Base-by-base conservation (phyloP, 2,888 invertebrate genomes). In the Lacanobia wlatinum region DNA sequence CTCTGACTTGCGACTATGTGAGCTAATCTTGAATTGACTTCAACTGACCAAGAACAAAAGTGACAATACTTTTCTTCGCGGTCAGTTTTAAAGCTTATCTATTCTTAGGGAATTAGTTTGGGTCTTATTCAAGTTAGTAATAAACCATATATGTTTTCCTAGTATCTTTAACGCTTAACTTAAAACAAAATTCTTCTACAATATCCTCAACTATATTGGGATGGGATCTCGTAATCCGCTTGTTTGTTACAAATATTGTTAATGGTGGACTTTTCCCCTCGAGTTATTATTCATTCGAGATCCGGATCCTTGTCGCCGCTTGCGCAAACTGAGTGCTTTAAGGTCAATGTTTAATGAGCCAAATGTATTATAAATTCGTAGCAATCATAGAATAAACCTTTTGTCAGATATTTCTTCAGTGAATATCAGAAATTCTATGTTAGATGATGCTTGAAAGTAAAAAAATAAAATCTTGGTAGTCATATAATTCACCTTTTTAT, bases 191-290 rank as follows among this genome's bases (percentile, higher is more conserved):
- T 67, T 58, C 46, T 84, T 91, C 90, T 59, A 89, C 46, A 78
- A 76, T 70, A 88, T 88, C 82, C 56, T 58, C 48, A 69, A 83
- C 78, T 83, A 70, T 63, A 74, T 83, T 84, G 28, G 85, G 72
- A 76, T 83, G 85, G 83, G 80, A 80, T 86, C 84, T 83, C 74
- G 85, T 90, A 91, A 92, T 92, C 91, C 91, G 90, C 77, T 82
- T 76, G 78, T 91, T 90, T 87, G 87, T 81, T 81, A 82, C 87
- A 89, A 91, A 91, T 91, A 92, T 88, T 84, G 90, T 90, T 90
- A 88, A 87, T 79, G 84, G 80, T 84, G 78, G 80, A 84, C 80
- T 88, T 84, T 78, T 84, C 80, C 84, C 82, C 76, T 70, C 82
- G 83, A 85, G 91, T 88, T 88, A 91, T 90, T 87, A 87, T 87